Percentiles rank a stretch among this genome's conserved stretches.
These are phyloP conservation scores for Todus mexicanus DNA, from an alignment of 2,797 vertebrate species.

Conservation along the genomic window DNA sequence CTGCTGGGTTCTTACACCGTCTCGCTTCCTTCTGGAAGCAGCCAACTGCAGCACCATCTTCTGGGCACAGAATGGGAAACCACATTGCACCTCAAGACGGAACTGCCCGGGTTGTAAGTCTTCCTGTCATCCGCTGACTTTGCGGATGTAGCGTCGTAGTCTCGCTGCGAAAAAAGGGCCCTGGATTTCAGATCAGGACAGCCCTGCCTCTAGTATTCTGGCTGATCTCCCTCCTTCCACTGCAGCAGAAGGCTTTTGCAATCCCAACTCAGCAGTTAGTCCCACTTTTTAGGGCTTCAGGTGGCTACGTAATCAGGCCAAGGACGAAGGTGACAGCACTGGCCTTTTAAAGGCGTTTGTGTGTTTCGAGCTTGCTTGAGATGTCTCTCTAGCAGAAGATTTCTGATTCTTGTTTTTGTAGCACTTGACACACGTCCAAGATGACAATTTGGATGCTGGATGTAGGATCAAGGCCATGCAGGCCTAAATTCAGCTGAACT, in stretches of 20 bases:
- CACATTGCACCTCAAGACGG: not conserved
- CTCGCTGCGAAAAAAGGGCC: not conserved
- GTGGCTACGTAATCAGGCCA: not conserved
- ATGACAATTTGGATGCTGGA: not conserved
- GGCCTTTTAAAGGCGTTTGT: not conserved
- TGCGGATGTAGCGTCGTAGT: not conserved
- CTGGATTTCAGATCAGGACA: not conserved
- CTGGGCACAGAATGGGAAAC: not conserved
- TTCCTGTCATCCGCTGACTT: not conserved
- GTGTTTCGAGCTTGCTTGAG: not conserved
- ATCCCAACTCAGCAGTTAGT: not conserved
- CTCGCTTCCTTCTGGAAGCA: not conserved
- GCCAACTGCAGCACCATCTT: not conserved
- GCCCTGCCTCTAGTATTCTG: not conserved
- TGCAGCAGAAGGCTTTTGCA: not conserved
- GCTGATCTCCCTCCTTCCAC: not conserved
- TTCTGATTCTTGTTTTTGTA: not conserved
- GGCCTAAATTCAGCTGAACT: not conserved
- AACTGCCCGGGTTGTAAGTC: not conserved
- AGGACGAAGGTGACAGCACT: too few species aligned
- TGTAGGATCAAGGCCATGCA: not conserved
- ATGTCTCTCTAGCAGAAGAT: not conserved
- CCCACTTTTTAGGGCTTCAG: not conserved
- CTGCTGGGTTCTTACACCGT: not conserved
- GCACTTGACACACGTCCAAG: not conserved